phyloP scores from a whole-genome alignment of 2,888 invertebrate species.

The Geotrupes spiniger region DNA sequence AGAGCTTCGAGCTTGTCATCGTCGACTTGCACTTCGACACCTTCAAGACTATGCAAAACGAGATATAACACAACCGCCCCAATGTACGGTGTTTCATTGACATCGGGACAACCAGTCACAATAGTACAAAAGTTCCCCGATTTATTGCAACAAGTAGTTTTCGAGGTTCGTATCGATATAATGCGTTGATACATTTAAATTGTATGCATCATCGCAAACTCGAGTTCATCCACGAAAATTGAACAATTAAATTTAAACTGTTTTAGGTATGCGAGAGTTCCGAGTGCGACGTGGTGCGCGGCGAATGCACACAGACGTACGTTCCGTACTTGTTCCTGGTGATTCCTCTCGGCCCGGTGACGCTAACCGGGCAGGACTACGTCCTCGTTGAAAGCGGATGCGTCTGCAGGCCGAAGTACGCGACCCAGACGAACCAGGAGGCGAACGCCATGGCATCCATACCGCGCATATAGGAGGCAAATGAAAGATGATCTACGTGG shows the following conservation, averaged over 20 bases:
- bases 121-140: slow-evolving; percentile 94
- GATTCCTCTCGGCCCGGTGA: slow-evolving; percentile 85
- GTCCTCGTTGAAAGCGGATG: slow-evolving; percentile 95
- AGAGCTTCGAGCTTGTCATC: slow-evolving; percentile 43
- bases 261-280: slow-evolving; percentile 68
- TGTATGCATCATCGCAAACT: too few relatives aligned
- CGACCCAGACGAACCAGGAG: slow-evolving; percentile 43
- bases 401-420: slow-evolving; percentile 67
- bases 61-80: slow-evolving; percentile 92
- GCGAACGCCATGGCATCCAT: slow-evolving; percentile 46
- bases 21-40: slow-evolving; percentile 55
- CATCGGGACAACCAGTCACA: slow-evolving; percentile 89
- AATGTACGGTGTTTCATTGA: slow-evolving; percentile 91
- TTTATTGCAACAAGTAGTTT: slow-evolving; percentile 86
- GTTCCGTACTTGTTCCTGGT: slow-evolving; percentile 90
- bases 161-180: slow-evolving; percentile 83
- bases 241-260: slow-evolving; percentile 13
- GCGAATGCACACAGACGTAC: slow-evolving; percentile 88
- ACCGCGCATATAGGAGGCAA: slow-evolving; percentile 43
- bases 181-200: too few relatives aligned
- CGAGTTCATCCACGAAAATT: too few relatives aligned
- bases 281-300: slow-evolving; percentile 85
- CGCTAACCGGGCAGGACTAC: slow-evolving; percentile 89
- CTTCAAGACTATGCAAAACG: slow-evolving; percentile 79
- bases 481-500: slow-evolving; percentile 1